Percentiles rank a stretch among this genome's conserved stretches.
Conservation (phyloP, 2,797 vertebrate species). For the Columba guinea region DNA sequence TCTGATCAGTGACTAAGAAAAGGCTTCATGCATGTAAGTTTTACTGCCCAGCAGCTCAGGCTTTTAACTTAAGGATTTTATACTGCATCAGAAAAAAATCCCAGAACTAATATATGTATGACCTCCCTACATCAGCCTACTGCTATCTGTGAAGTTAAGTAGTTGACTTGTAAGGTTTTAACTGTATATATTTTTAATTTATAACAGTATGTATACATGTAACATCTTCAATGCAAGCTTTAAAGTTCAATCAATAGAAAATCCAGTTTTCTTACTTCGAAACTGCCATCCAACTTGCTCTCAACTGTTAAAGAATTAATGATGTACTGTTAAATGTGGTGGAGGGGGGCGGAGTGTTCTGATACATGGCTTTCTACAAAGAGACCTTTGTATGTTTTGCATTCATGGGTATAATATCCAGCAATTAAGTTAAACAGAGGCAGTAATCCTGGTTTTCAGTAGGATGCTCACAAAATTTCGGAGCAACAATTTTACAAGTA, state of each 20-base stretch:
- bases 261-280: neutral
- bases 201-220: neutral
- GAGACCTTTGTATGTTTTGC: neutral
- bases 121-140: neutral
- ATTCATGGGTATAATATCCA: neutral
- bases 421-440: neutral
- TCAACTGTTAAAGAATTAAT: neutral
- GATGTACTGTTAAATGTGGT: neutral
- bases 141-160: neutral
- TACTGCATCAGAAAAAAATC: neutral
- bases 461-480: neutral
- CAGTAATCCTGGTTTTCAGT: neutral
- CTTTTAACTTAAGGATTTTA: neutral
- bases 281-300: neutral
- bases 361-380: neutral
- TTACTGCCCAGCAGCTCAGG: neutral
- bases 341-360: neutral
- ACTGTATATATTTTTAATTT: neutral
- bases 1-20: neutral
- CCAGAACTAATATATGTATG: neutral
- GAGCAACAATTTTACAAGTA: neutral
- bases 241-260: neutral
- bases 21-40: neutral
- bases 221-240: neutral
- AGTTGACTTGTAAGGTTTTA: neutral